A percentile compares a stretch with the other conserved stretches of the same genome.
These are phyloP conservation scores for Melanchra persicariae DNA, from an alignment of 2,888 invertebrate species.

Conservation along the genomic window DNA sequence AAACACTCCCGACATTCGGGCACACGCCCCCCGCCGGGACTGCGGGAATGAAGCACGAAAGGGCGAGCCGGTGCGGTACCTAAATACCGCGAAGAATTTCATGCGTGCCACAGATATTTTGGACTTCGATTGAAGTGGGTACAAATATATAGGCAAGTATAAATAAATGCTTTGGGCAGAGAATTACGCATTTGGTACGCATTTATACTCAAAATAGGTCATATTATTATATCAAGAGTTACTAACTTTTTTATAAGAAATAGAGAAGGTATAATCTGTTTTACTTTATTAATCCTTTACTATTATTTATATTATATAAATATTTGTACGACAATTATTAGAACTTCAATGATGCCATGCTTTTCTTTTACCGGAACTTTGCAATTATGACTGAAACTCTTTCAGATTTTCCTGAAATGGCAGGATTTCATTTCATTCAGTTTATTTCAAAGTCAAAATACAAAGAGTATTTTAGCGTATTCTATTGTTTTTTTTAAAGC, in stretches of 20 bases:
- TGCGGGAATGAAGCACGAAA: constrained; percentile 63
- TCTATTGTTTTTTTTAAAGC: no score
- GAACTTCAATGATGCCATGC: no score
- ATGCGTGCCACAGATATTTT: constrained; percentile 50
- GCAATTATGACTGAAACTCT: neutral
- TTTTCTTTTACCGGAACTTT: no score
- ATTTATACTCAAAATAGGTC: constrained; percentile 20
- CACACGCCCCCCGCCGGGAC: constrained; percentile 77
- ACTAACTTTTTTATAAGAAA: no score
- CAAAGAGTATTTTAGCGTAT: no score
- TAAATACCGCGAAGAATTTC: constrained; percentile 63
- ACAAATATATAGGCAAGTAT: constrained; percentile 36
- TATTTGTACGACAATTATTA: no score
- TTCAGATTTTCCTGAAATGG: neutral
- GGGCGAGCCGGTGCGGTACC: constrained; percentile 51
- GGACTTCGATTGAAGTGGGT: constrained; percentile 37
- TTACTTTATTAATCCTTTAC: no score
- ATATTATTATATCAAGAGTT: neutral
- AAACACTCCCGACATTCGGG: constrained; percentile 71
- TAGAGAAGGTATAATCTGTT: no score
- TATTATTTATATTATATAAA: no score
- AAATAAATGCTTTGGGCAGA: constrained; percentile 25
- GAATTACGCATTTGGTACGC: neutral
- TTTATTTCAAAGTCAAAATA: neutral
- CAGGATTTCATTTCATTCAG: neutral